A percentile compares a stretch with the other conserved stretches of the same genome.
Conservation (phyloP, 2,113 vertebrate species). For the Spea multiplicata region DNA sequence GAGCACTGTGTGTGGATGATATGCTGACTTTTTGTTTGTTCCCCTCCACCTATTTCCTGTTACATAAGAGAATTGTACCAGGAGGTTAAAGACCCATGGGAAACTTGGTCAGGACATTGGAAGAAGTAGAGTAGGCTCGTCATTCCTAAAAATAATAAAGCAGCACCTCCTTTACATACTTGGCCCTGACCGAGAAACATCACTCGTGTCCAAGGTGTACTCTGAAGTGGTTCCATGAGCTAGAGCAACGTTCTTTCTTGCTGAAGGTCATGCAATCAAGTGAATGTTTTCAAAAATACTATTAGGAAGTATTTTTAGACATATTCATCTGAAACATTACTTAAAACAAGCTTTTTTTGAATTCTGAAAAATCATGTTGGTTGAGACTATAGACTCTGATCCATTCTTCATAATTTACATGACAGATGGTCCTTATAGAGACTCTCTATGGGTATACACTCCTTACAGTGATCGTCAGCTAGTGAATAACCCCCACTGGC, state of each 20-base stretch:
- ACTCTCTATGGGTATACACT: no score
- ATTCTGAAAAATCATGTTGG: no score
- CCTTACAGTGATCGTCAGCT: no score
- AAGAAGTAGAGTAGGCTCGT: constrained; percentile 61
- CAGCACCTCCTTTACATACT: constrained; percentile 56
- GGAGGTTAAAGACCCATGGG: constrained; percentile 89
- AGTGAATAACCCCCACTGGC: no score
- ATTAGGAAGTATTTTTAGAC: no score
- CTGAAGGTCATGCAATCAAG: no score
- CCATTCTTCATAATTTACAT: no score
- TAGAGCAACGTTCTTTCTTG: not conserved
- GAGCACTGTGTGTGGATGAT: constrained; percentile 62
- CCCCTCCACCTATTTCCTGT: constrained; percentile 82
- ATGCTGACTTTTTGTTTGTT: constrained; percentile 70
- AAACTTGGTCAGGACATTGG: constrained; percentile 75
- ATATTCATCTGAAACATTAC: no score
- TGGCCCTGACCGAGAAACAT: constrained; percentile 15
- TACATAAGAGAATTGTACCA: constrained; percentile 76
- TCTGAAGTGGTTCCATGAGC: not conserved
- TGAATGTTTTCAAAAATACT: no score
- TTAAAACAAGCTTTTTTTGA: no score
- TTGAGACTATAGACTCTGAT: no score
- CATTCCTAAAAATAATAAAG: constrained; percentile 72
- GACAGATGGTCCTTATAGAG: no score
- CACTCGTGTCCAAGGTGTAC: not conserved